Conservation (phyloP, 2,113 vertebrate species). For the Microcebus lehilahytsara region DNA sequence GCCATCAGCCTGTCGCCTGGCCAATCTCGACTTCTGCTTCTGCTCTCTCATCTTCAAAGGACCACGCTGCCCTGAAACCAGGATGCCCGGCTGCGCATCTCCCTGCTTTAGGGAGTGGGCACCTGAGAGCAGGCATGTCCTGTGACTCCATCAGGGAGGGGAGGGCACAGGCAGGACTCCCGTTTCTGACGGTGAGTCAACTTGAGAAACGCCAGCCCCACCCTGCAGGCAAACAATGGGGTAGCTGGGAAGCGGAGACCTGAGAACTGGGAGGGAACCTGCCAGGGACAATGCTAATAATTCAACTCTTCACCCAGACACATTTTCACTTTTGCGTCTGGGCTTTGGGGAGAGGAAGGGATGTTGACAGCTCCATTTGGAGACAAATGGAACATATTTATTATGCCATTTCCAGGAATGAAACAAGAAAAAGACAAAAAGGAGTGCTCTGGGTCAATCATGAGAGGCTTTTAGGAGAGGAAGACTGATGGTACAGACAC, state of each 20-base stretch:
- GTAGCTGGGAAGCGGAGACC: neutral
- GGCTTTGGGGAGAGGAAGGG: neutral
- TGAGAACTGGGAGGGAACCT: neutral
- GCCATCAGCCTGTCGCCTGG: fast-evolving
- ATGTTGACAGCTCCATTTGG: neutral
- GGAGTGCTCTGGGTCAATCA: neutral
- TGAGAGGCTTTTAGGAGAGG: neutral
- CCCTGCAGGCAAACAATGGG: conserved; percentile 48
- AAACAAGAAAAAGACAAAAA: neutral
- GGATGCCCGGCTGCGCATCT: neutral
- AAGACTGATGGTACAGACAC: neutral
- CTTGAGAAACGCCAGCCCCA: conserved; percentile 62
- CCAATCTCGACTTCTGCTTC: neutral
- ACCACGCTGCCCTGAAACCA: neutral
- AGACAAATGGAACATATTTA: neutral
- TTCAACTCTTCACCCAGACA: neutral
- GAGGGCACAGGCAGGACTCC: conserved; percentile 42
- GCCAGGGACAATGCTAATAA: neutral
- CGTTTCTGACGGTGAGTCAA: conserved; percentile 68
- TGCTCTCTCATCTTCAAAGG: neutral
- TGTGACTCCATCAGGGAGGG: conserved; percentile 48
- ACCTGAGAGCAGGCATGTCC: conserved; percentile 24
- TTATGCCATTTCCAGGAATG: neutral
- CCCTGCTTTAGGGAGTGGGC: neutral
- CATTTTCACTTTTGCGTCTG: neutral